Base-by-base conservation (phyloP, 2,888 invertebrate genomes). In the Shargacucullia verbasci region DNA sequence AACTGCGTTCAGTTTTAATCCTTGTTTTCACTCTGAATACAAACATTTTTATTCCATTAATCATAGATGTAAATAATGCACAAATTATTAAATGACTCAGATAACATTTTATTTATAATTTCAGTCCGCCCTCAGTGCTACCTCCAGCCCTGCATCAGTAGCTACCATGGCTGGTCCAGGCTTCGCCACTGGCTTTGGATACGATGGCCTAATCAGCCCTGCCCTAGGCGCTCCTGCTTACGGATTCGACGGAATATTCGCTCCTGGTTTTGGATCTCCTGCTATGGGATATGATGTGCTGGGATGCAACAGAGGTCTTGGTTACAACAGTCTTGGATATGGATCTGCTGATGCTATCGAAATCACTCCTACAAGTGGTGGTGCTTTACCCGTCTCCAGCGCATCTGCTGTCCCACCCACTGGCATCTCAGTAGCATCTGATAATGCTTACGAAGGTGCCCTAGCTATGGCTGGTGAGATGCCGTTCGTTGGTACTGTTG, bases 341-440 rank as follows among this genome's bases (percentile, higher is more conserved):
- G 29, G 29, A 6, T 29, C 9, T 29, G 4, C 8, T 9, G n/a
- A 35, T 31, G 33, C 45, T 10, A 34, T 50, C 7, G 65, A 52
- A 13, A 33, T 55, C 29, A 49, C 55, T 34, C 38, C 58, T 12
- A 57, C 57, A 43, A 67, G 53, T 37, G 64, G 63, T 13, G 67
- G 67, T 25, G 59, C 48, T 47, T 58, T 82, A 69, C 44, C 79
- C 73, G 44, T 66, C 59, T n/a, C 68, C 67, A 53, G 62, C 34
- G 31, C 50, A 5, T 63, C 67, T 10, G 45, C 52, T 37, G 49
- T 63, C 33, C 45, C 59, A 41, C 59, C 59, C 44, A 34, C 39
- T 37, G 54, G 59, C 10, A 33, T 59, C 33, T 49, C 59, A 29
- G 40, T 59, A 35, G 40, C 45, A n/a, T 59, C 59, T 37, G 54